phyloP scores from a whole-genome alignment of 2,113 vertebrate genomes.

The Leuciscus idus region DNA sequence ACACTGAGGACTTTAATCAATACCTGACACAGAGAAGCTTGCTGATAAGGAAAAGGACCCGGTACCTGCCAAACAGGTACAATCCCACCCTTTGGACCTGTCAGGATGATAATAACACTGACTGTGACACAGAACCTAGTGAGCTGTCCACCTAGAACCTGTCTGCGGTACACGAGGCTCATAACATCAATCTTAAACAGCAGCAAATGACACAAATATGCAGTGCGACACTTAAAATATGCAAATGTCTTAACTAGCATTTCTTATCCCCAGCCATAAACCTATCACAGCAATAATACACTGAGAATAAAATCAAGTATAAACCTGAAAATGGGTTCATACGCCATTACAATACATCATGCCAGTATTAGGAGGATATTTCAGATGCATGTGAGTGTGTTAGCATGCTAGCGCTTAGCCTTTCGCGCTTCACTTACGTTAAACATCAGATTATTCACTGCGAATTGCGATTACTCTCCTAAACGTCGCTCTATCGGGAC shows the following conservation, averaged over 20 bases:
- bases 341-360: neutral
- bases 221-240: too few species aligned
- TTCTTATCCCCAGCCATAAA: neutral
- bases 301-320: neutral
- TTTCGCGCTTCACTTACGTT: neutral
- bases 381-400: neutral
- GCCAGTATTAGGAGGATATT: neutral
- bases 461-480: conserved; percentile 31
- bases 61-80: neutral
- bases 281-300: neutral
- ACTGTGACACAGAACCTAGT: neutral
- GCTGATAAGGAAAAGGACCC: neutral
- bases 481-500: conserved; percentile 30
- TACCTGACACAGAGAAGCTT: neutral
- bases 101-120: neutral
- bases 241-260: neutral
- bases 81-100: neutral
- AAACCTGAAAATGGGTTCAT: too few species aligned
- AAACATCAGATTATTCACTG: neutral
- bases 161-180: too few species aligned
- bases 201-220: neutral
- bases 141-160: too few species aligned
- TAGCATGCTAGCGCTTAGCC: conserved; percentile 23
- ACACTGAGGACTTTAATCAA: neutral
- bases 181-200: neutral